Conservation (phyloP, 2,113 vertebrate species). For the cattle (Bos taurus) region ARS-UCD2.0 NC_037338.1:65900001-65900500, state of each 20-base stretch:
- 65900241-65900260: not conserved
- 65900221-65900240: not conserved
- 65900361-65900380: constrained; percentile 36
- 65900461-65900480: not conserved
- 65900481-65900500: not conserved
- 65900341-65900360: constrained; percentile 30
- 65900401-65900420: constrained; percentile 29
- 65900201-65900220: not conserved
- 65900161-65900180: not conserved
- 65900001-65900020: not conserved
- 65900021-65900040: not conserved
- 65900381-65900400: constrained; percentile 21
- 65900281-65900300: not conserved
- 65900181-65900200: not conserved
- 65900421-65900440: not conserved
- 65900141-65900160: not conserved
- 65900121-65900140: not conserved
- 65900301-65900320: constrained; percentile 6
- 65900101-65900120: not conserved
- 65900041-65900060: not conserved
- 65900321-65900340: constrained; percentile 42
- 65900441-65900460: not conserved
- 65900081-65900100: not conserved
- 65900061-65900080: not conserved
- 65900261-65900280: not conserved